Evolutionary conservation across 2,113 vertebrate species (phyloP).

Genomic region (Turdus rufiventris): DNA sequence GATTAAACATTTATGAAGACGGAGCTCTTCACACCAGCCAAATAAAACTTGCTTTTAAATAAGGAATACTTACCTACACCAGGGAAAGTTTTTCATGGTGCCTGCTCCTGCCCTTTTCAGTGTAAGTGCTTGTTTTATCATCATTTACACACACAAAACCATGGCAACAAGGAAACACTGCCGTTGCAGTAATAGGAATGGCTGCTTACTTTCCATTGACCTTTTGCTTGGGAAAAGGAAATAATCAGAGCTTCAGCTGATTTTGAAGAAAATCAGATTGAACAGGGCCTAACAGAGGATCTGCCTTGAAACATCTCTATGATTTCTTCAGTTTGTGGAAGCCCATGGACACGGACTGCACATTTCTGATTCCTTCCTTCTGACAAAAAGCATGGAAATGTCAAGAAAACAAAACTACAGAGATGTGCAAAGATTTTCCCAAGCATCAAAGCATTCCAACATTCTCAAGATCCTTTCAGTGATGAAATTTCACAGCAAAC

Average conservation of each 20-base stretch:
- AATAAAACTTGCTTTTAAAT: conserved; percentile 26
- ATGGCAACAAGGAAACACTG: not conserved
- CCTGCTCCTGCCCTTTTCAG: not conserved
- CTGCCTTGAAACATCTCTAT: not conserved
- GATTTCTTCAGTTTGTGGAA: not conserved
- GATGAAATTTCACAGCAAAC: not conserved
- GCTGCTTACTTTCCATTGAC: not conserved
- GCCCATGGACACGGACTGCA: fast-evolving
- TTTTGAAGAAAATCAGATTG: not conserved
- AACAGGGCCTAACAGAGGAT: not conserved
- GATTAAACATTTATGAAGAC: conserved; percentile 16
- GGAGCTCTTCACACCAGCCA: not conserved
- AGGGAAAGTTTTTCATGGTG: not conserved
- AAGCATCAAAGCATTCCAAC: not conserved
- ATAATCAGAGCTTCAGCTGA: not conserved
- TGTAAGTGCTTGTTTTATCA: not conserved
- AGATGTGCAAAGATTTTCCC: not conserved
- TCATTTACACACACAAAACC: not conserved
- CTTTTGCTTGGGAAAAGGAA: not conserved
- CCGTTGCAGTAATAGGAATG: not conserved
- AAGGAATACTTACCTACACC: conserved; percentile 11
- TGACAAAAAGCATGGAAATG: not conserved
- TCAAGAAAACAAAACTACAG: not conserved
- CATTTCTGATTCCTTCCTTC: not conserved
- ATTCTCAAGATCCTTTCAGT: not conserved